Conservation (phyloP, 2,797 vertebrate species). For the Liparis tanakae region DNA sequence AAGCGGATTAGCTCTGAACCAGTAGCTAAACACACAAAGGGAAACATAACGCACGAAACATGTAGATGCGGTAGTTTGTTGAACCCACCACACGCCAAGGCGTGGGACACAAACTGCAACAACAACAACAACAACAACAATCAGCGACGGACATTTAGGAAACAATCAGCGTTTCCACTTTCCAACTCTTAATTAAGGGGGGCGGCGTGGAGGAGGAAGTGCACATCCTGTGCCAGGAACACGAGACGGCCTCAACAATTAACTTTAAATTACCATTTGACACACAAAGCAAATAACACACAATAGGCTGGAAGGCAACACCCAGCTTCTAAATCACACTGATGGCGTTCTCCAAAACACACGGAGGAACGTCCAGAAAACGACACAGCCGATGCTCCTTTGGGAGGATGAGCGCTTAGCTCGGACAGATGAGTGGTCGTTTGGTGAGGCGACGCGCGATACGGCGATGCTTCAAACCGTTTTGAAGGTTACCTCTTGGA, state of each 20-base stretch:
- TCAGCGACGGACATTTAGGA: background rate
- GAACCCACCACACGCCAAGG: background rate
- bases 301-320: conserved; percentile 57
- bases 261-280: conserved; percentile 48
- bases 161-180: conserved; percentile 19
- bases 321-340: conserved; percentile 53
- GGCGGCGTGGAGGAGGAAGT: conserved; percentile 14
- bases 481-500: conserved; percentile 90
- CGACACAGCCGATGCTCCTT: background rate
- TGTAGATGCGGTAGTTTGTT: background rate
- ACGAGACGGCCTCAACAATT: conserved; percentile 58
- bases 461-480: background rate
- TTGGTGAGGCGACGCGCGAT: background rate
- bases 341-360: conserved; percentile 30
- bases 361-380: background rate
- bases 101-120: background rate
- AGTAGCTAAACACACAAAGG: conserved; percentile 8
- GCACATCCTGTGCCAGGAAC: conserved; percentile 56
- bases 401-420: background rate
- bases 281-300: conserved; percentile 60
- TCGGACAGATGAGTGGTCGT: background rate
- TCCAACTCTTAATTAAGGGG: conserved; percentile 11
- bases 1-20: conserved; percentile 54
- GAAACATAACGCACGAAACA: background rate
- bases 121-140: background rate